These are phyloP conservation scores for Rhagonycha fulva DNA, from an alignment of 2,888 invertebrate species.

Conservation along the genomic window DNA sequence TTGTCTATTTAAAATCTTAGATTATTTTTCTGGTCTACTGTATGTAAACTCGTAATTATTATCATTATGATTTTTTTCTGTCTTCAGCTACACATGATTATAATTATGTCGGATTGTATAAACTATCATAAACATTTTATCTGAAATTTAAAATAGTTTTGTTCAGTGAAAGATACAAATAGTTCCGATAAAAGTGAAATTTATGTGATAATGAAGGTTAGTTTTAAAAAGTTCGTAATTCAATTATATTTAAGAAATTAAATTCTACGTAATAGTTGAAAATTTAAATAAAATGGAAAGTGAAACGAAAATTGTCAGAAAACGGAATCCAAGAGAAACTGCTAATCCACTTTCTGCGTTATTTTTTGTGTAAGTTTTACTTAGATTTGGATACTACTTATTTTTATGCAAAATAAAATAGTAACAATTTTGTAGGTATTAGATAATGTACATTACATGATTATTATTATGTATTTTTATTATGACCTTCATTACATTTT, in stretches of 20 bases:
- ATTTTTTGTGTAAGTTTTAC: conserved; percentile 28
- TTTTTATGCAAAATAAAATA: not conserved
- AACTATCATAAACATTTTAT: no score
- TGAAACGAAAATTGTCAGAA: conserved; percentile 10
- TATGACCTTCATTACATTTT: not conserved
- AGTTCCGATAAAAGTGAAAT: not conserved
- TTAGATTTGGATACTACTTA: no score
- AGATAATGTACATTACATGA: no score
- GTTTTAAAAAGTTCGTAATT: not conserved
- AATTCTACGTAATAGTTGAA: not conserved
- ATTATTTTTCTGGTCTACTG: no score
- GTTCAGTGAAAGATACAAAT: no score
- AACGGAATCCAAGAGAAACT: conserved; percentile 27
- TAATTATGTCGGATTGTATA: no score
- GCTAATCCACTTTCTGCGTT: conserved; percentile 24
- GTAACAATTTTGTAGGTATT: not conserved
- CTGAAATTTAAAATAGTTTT: no score
- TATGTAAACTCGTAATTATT: no score
- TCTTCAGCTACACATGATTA: no score
- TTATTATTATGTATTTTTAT: no score
- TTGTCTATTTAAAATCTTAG: no score
- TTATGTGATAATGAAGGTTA: not conserved
- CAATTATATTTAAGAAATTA: not conserved
- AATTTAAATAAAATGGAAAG: not conserved
- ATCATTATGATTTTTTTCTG: no score